Percentiles rank a stretch among this genome's conserved stretches.
Evolutionary conservation across 2,888 invertebrate species (phyloP).

Genomic region (Schizaphis graminum): DNA sequence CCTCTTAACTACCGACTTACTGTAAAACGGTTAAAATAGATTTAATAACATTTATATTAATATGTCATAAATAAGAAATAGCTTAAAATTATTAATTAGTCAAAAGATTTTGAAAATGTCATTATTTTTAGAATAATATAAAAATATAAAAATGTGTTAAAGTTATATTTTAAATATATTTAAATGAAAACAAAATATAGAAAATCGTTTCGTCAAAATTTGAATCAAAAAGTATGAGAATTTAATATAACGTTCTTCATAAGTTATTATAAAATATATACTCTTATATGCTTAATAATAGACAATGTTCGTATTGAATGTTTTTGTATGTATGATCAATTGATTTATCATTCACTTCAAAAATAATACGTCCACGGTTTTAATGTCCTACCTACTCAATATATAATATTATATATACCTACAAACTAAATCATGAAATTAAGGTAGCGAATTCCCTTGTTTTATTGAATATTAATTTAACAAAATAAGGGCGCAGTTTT

Average conservation of each 20-base stretch:
- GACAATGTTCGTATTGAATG: not conserved
- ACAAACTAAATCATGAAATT: not conserved
- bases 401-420: not conserved
- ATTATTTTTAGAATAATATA: not conserved
- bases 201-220: not conserved
- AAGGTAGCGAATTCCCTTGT: not conserved
- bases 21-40: no score
- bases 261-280: not conserved
- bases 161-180: no score
- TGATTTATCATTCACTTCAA: not conserved
- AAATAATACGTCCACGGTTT: not conserved
- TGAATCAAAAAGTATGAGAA: not conserved
- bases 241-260: not conserved
- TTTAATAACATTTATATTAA: no score
- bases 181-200: not conserved
- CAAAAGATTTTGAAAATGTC: not conserved
- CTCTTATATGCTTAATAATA: not conserved
- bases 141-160: not conserved
- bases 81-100: not conserved
- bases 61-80: not conserved
- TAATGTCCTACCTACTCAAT: not conserved
- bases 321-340: not conserved
- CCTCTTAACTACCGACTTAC: no score
- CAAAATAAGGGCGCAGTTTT: not conserved
- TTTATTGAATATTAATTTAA: not conserved